Base-by-base conservation (phyloP, 2,888 invertebrate species). In the Stenodera caucasica region DNA sequence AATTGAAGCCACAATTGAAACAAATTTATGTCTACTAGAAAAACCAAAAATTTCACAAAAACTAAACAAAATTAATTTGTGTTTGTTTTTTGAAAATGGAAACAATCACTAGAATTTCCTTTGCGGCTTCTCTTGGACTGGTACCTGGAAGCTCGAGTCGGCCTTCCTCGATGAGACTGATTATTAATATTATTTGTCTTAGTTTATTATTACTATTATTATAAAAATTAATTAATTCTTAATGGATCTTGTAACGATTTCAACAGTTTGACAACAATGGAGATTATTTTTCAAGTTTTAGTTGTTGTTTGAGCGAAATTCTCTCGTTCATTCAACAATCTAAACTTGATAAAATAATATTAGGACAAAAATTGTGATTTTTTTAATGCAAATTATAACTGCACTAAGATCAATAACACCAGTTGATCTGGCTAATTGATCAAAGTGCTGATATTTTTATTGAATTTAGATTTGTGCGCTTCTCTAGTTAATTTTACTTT, bases 1-100 rank as follows among this genome's bases (percentile, higher is more conserved):
- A 92, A 83, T 85, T 92, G 76, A 90, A 91, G 81, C 91, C 92
- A 72, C 92, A 93, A 83, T 86, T 93, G 72, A 92, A 92, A 83
- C 90, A 91, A 79, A 93, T 93, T 78, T 93, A 92, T 82, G 92
- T 93, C 79, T 93, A 92, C 83, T 67, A 63, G 58, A 57, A 60
- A 26, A 26, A 26, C 2, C 26, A 26, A 26, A 45, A n/a, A n/a
- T n/a, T n/a, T n/a, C n/a, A 12, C 45, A 21, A 45, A 45, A 45
- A 15, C 14, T 1, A 37, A 18, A 15, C 6, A 14, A 6, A 37
- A 40, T 23, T 45, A 23, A 23, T 26, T 26, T 45, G 45, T 18
- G 40, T 40, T 40, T 40, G 9, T 40, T 45, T 23, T 45, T 45
- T 11, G n/a, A 33, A 3, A n/a, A 33, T n/a, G 8, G n/a, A 45